Evolutionary conservation across 2,888 invertebrate genomes (phyloP).

Genomic region (Oxycera nigricornis): DNA sequence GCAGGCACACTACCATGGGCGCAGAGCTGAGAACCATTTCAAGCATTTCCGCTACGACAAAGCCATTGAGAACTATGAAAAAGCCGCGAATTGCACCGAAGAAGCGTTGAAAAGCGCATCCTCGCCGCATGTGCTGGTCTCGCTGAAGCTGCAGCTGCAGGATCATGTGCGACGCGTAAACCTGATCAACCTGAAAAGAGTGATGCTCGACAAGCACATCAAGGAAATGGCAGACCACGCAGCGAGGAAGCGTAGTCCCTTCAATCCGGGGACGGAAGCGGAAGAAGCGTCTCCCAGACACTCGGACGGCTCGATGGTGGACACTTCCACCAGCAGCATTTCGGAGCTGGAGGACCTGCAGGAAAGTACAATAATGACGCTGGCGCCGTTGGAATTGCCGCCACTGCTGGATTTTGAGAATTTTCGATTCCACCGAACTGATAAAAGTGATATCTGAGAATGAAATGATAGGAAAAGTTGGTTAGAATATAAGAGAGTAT

Average conservation of each 20-base stretch:
- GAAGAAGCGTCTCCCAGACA: slow-evolving; percentile 33
- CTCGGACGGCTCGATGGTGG: not conserved
- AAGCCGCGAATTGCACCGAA: slow-evolving; percentile 55
- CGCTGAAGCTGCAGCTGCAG: slow-evolving; percentile 56
- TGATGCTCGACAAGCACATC: slow-evolving; percentile 50
- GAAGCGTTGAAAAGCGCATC: slow-evolving; percentile 56
- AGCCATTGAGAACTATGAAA: slow-evolving; percentile 58
- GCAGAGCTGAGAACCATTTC: slow-evolving; percentile 57
- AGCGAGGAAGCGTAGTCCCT: slow-evolving; percentile 51
- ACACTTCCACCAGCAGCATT: not conserved
- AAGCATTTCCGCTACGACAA: slow-evolving; percentile 58
- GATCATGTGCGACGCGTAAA: slow-evolving; percentile 57
- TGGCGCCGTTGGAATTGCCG: slow-evolving; percentile 59
- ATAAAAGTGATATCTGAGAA: slow-evolving; percentile 37
- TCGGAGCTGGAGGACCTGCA: slow-evolving; percentile 24
- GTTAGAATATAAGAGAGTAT: too few species aligned
- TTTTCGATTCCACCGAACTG: slow-evolving; percentile 20
- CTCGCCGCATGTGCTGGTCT: slow-evolving; percentile 55
- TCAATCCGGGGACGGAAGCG: slow-evolving; percentile 45
- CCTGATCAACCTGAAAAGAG: slow-evolving; percentile 57
- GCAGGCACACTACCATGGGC: slow-evolving; percentile 60
- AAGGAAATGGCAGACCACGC: slow-evolving; percentile 51
- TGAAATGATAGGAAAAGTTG: too few species aligned
- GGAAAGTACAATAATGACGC: slow-evolving; percentile 53
- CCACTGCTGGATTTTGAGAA: slow-evolving; percentile 55